phyloP scores from a whole-genome alignment of 1,140 invertebrate genomes.

The Paralvinella palmiformis region DNA sequence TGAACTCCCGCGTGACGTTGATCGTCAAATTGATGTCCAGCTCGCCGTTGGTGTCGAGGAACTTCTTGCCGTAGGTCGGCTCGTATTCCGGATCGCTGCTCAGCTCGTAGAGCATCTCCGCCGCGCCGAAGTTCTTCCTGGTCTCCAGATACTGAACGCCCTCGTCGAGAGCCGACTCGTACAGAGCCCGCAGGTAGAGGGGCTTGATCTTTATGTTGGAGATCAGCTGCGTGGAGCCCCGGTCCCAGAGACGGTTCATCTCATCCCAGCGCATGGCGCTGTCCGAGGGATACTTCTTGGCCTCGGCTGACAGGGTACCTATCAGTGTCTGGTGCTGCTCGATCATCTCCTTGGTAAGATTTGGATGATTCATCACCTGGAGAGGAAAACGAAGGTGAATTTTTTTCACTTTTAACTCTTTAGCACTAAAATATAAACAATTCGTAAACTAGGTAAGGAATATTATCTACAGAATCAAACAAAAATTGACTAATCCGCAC shows the following conservation, averaged over 20 bases:
- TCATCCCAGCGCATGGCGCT: neutral
- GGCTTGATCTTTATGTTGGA: slow-evolving; percentile 16
- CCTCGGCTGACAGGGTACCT: neutral
- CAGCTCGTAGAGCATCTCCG: slow-evolving; percentile 20
- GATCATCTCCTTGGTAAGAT: slow-evolving; percentile 7
- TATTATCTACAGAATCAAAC: too few relatives aligned
- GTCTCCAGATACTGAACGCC: slow-evolving; percentile 30
- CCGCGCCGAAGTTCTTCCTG: slow-evolving; percentile 10
- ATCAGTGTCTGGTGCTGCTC: neutral
- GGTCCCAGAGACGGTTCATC: slow-evolving; percentile 11
- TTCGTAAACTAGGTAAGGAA: too few relatives aligned
- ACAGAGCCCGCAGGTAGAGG: slow-evolving; percentile 23
- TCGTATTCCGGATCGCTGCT: slow-evolving; percentile 10
- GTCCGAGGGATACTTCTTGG: slow-evolving; percentile 10
- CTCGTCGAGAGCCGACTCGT: slow-evolving; percentile 23
- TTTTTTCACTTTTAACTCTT: too few relatives aligned
- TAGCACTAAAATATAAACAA: too few relatives aligned
- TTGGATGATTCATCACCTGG: slow-evolving; percentile 1
- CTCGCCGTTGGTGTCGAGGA: slow-evolving; percentile 22
- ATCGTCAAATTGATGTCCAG: slow-evolving; percentile 20
- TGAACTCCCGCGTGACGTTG: neutral
- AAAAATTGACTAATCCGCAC: too few relatives aligned
- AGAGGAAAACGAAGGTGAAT: neutral
- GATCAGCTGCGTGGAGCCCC: slow-evolving; percentile 3
- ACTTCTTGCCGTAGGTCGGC: slow-evolving; percentile 19